A percentile compares a stretch with the other conserved stretches of the same genome.
These are phyloP conservation scores for Paratrypauchen microcephalus DNA, from an alignment of 2,797 vertebrate genomes.

Conservation along the genomic window DNA sequence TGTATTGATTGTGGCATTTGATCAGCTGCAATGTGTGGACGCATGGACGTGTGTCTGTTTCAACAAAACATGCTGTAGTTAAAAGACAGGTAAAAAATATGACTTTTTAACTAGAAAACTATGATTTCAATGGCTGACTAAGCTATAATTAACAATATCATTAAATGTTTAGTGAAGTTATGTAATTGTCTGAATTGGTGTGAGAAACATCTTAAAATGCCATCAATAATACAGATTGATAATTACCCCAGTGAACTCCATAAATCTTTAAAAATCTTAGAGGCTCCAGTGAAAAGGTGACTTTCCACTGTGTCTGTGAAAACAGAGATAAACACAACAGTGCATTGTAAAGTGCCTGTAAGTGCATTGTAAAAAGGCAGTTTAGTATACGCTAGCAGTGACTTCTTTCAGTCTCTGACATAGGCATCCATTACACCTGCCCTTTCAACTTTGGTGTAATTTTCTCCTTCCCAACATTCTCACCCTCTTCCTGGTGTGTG, in stretches of 20 bases:
- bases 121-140: not conserved
- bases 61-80: not conserved
- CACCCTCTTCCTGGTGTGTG: conserved; percentile 54
- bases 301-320: conserved; percentile 5
- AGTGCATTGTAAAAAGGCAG: conserved; percentile 4
- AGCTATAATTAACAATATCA: not conserved
- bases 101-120: not conserved
- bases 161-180: not conserved
- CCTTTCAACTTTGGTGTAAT: conserved; percentile 3
- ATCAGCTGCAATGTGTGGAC: conserved; percentile 45
- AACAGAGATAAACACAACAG: conserved; percentile 29
- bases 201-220: not conserved
- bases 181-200: not conserved
- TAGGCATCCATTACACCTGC: conserved; percentile 9
- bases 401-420: conserved; percentile 1
- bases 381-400: not conserved
- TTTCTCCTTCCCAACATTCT: conserved; percentile 21
- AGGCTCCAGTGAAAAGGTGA: no score
- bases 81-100: not conserved
- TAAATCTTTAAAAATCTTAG: not conserved
- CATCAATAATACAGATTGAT: not conserved
- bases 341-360: not conserved
- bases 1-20: conserved; percentile 66
- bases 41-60: conserved; percentile 32
- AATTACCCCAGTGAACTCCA: not conserved